phyloP scores from a whole-genome alignment of 2,888 invertebrate genomes.

The Melinaea marsaeus region DNA sequence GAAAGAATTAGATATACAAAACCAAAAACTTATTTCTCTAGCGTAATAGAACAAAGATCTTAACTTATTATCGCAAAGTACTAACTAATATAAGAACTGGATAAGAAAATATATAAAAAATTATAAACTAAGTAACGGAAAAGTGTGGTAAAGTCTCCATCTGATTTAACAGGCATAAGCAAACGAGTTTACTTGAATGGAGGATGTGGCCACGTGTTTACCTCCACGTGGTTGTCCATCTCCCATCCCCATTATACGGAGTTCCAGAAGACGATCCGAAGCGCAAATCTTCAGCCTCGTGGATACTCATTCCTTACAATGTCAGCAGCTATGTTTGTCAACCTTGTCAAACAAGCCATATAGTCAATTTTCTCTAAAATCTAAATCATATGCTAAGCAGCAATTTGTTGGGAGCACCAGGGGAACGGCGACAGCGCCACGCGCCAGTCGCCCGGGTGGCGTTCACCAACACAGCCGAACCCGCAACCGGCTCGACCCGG shows the following conservation, averaged over 20 bases:
- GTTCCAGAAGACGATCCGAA: background rate
- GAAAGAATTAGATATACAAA: conserved; percentile 37
- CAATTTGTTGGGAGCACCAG: conserved; percentile 39
- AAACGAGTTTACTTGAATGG: conserved; percentile 21
- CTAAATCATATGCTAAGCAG: conserved; percentile 8
- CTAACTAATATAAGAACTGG: conserved; percentile 10
- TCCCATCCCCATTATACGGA: background rate
- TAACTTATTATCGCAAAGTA: conserved; percentile 33
- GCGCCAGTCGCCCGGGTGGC: conserved; percentile 47
- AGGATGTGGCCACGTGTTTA: background rate
- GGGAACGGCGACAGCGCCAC: conserved; percentile 39
- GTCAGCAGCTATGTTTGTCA: background rate
- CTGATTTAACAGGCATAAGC: conserved; percentile 17
- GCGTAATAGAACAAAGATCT: conserved; percentile 21
- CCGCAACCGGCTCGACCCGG: conserved; percentile 47
- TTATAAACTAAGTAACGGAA: conserved; percentile 29
- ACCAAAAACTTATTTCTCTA: conserved; percentile 41
- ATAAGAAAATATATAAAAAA: background rate
- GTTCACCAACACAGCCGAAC: conserved; percentile 53
- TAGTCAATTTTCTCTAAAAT: background rate
- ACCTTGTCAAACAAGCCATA: background rate
- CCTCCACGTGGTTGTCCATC: background rate
- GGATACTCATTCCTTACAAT: background rate
- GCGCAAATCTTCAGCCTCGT: background rate
- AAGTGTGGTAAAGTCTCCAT: conserved; percentile 16